Conservation (phyloP, 2,113 vertebrate species). For the Chunga burmeisteri region DNA sequence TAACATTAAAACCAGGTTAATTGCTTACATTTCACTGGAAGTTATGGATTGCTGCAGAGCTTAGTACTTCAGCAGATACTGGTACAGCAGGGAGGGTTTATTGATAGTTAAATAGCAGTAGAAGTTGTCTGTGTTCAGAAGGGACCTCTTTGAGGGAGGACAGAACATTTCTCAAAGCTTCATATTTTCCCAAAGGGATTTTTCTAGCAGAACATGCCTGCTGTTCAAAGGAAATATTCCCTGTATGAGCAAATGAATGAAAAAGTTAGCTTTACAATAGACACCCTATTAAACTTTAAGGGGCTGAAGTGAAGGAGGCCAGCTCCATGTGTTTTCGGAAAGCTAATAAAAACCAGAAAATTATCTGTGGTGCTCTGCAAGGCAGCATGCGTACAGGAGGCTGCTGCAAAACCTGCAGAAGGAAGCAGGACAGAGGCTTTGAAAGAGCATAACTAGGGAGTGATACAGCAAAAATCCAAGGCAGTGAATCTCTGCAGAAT, state of each 20-base stretch:
- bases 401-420: constrained; percentile 7
- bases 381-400: not conserved
- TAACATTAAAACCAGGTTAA: constrained; percentile 59
- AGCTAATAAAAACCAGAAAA: constrained; percentile 52
- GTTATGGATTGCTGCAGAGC: constrained; percentile 42
- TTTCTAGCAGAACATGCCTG: constrained; percentile 46
- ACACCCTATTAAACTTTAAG: constrained; percentile 56
- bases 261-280: constrained; percentile 46
- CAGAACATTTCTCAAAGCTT: constrained; percentile 63
- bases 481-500: not conserved
- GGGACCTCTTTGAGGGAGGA: constrained; percentile 53
- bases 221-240: constrained; percentile 65
- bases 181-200: constrained; percentile 59
- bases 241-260: constrained; percentile 31
- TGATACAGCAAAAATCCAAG: constrained; percentile 45
- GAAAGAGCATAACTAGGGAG: not conserved
- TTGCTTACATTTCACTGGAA: constrained; percentile 35
- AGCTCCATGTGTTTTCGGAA: constrained; percentile 31
- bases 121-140: constrained; percentile 37
- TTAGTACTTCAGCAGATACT: constrained; percentile 13
- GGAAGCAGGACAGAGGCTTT: not conserved
- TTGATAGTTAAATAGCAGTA: constrained; percentile 38
- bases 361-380: constrained; percentile 2
- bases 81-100: not conserved
- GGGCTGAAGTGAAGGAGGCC: constrained; percentile 25